A percentile compares a stretch with the other conserved stretches of the same genome.
Evolutionary conservation across 2,113 vertebrate genomes (phyloP).

Genomic region (Castor canadensis): DNA sequence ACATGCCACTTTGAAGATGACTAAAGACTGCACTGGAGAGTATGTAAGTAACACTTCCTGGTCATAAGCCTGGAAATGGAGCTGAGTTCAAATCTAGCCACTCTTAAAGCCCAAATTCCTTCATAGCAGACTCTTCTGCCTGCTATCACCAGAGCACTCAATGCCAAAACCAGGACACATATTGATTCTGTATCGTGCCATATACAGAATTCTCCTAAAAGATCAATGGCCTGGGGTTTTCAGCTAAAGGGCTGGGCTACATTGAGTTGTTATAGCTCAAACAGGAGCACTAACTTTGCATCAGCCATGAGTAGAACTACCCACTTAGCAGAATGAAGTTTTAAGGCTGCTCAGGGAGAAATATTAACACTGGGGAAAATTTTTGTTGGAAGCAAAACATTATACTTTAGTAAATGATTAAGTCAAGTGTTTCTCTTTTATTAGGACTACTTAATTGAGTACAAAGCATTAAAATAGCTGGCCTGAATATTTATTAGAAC

Average conservation of each 20-base stretch:
- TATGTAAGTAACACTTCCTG: background rate
- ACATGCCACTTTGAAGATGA: background rate
- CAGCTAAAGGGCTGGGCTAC: background rate
- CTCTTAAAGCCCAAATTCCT: background rate
- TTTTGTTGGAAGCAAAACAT: constrained; percentile 72
- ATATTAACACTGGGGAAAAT: constrained; percentile 55
- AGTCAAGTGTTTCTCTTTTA: constrained; percentile 69
- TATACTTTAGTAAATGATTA: constrained; percentile 63
- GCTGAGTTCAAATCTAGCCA: background rate
- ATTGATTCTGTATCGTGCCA: background rate
- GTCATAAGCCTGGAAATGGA: background rate
- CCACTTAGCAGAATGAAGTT: constrained; percentile 55
- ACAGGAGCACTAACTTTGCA: background rate
- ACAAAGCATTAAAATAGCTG: constrained; percentile 70
- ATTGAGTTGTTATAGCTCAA: background rate
- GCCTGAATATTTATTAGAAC: constrained; percentile 68
- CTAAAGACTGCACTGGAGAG: background rate
- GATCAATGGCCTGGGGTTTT: background rate
- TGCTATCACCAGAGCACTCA: too few relatives aligned
- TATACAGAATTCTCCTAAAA: background rate
- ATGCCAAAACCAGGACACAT: background rate
- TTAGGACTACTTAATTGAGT: constrained; percentile 72
- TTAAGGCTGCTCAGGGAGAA: constrained; percentile 52
- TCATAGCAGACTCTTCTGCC: background rate
- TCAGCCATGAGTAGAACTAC: constrained; percentile 41